A percentile compares a stretch with the other conserved stretches of the same genome.
These are phyloP conservation scores for Armadillidium nasatum DNA, from an alignment of 1,140 invertebrate species.

Conservation along the genomic window DNA sequence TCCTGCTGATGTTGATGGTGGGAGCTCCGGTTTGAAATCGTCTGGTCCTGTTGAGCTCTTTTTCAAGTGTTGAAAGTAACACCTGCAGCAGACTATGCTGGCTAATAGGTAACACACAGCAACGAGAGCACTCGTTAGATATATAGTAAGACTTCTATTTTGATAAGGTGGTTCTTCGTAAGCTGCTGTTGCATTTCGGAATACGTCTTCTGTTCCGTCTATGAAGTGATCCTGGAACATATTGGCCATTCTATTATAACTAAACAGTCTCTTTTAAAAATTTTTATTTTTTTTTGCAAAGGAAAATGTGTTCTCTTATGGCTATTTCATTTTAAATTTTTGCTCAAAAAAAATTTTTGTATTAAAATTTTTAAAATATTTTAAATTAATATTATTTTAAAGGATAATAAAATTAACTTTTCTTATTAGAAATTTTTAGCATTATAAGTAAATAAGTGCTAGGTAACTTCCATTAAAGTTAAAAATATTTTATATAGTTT, in stretches of 20 bases:
- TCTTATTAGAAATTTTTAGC: too few relatives aligned
- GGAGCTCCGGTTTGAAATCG: not conserved
- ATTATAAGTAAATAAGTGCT: too few relatives aligned
- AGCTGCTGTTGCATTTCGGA: not conserved
- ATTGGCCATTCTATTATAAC: not conserved
- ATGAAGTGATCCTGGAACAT: not conserved
- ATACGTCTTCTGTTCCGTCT: not conserved
- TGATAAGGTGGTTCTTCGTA: not conserved
- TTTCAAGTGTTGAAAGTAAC: not conserved
- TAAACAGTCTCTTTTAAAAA: not conserved
- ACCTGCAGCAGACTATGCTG: conserved; percentile 1
- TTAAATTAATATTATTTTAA: too few relatives aligned
- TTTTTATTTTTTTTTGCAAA: not conserved
- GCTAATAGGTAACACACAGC: not conserved
- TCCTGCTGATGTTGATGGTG: not conserved
- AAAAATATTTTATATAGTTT: too few relatives aligned
- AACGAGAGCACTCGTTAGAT: not conserved
- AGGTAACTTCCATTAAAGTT: too few relatives aligned
- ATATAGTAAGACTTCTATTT: not conserved
- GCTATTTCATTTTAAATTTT: too few relatives aligned
- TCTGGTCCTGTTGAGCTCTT: not conserved
- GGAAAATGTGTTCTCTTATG: too few relatives aligned
- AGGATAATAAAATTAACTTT: too few relatives aligned
- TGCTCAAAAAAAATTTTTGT: not conserved
- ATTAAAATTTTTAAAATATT: not conserved